Conservation (phyloP, 2,888 invertebrate genomes). For the Dolichomitus sp. region DNA sequence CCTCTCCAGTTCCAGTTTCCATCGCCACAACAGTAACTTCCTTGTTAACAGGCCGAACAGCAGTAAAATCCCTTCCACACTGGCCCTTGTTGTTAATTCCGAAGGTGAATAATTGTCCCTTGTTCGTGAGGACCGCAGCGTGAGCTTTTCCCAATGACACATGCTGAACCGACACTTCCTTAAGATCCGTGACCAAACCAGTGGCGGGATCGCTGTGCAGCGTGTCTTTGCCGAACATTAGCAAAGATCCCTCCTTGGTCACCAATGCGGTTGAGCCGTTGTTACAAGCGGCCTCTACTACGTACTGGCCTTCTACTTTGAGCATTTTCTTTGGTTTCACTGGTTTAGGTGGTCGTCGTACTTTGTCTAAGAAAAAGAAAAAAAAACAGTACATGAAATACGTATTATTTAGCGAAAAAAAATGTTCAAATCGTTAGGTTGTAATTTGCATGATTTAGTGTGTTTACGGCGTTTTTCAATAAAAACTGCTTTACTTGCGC, state of each 20-base stretch:
- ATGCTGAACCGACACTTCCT: constrained; percentile 90
- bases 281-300: constrained; percentile 96
- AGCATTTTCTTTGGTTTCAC: constrained; percentile 97
- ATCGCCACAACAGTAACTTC: constrained; percentile 86
- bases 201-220: constrained; percentile 92
- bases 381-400: neutral
- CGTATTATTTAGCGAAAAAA: neutral
- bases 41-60: constrained; percentile 86
- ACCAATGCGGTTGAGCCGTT: constrained; percentile 98
- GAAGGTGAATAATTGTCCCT: constrained; percentile 97
- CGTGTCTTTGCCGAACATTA: constrained; percentile 98
- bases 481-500: too few relatives aligned
- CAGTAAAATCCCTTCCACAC: constrained; percentile 95
- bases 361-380: constrained; percentile 83
- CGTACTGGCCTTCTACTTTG: constrained; percentile 94
- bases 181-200: constrained; percentile 91
- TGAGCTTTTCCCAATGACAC: constrained; percentile 97
- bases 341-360: constrained; percentile 94
- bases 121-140: constrained; percentile 94
- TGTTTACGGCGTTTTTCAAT: too few relatives aligned
- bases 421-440: too few relatives aligned
- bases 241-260: constrained; percentile 95
- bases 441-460: too few relatives aligned
- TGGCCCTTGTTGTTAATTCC: constrained; percentile 99
- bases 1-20: constrained; percentile 87